phyloP scores from a whole-genome alignment of 2,113 vertebrate genomes.

The Hucho hucho region DNA sequence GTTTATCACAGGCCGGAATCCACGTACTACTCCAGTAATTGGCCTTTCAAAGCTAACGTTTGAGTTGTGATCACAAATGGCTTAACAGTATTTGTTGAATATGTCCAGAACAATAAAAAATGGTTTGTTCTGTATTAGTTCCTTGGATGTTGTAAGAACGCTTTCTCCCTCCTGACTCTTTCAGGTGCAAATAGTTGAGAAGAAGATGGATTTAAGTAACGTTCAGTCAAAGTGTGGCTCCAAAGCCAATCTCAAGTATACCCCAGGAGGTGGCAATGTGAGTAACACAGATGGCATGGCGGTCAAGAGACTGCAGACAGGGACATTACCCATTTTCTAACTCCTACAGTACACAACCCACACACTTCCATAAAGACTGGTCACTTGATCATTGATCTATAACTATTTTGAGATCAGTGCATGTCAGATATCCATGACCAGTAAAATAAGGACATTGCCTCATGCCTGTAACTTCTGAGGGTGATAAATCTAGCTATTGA shows the following conservation, averaged over 20 bases:
- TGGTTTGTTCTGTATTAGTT: too few relatives aligned
- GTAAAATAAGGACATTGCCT: too few relatives aligned
- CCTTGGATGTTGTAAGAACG: background rate
- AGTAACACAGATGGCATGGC: conserved; percentile 70
- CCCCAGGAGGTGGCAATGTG: conserved; percentile 95
- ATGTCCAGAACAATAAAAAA: too few relatives aligned
- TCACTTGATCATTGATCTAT: conserved; percentile 21
- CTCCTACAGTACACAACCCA: conserved; percentile 54
- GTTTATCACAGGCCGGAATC: too few relatives aligned
- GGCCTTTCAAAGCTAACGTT: too few relatives aligned
- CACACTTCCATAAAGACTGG: too few relatives aligned
- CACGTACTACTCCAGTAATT: too few relatives aligned
- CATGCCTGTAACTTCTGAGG: too few relatives aligned
- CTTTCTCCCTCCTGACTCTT: conserved; percentile 56
- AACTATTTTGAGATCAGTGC: background rate
- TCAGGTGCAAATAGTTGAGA: conserved; percentile 94
- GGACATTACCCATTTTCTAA: conserved; percentile 55
- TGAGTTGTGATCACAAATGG: too few relatives aligned
- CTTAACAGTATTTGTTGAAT: too few relatives aligned
- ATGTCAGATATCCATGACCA: background rate
- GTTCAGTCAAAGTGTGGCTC: conserved; percentile 96
- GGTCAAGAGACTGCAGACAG: conserved; percentile 34
- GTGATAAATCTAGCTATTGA: too few relatives aligned
- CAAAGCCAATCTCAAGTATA: conserved; percentile 96
- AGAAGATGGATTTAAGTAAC: conserved; percentile 94